Evolutionary conservation across 2,797 vertebrate species (phyloP), one percentile per base, ranked within the genome.

Genomic region (Tauraco hartlaubi): DNA sequence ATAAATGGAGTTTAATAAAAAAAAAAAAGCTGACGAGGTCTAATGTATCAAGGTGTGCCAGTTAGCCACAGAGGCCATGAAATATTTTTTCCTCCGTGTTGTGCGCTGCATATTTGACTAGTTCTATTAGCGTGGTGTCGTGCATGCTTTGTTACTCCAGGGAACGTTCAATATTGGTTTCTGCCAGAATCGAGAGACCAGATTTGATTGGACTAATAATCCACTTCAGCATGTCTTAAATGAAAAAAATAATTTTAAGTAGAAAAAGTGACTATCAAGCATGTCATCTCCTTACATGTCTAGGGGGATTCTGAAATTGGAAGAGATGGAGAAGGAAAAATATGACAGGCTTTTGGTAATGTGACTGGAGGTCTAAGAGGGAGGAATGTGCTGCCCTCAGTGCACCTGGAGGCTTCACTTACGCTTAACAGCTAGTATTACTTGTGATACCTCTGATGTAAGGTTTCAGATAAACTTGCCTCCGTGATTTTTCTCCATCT

Each of bases 131-230:
- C 11, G 43, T 90, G 67, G 51, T 0, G 0, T 62, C 14, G 18
- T 71, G 59, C 79, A 71, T 79, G 33, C 81, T 91, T 88, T 58
- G 6, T 91, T 91, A 72, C 81, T 83, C 11, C 41, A 33, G 62
- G 85, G 89, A 74, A 81, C 8, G 1, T 82, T 83, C 73, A 67
- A 5, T 95, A 66, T 39, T 81, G 78, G 79, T 78, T 80, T 75
- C 89, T 92, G 68, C 61, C 29, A 44, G 72, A 83, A 68, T 84
- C 9, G 12, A 73, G 75, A 23, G 39, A 86, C 39, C 7, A 41
- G 31, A 29, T 90, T 73, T 92, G 48, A 86, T 73, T 72, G 66
- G 73, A 58, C 55, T 94, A 90, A 88, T 84, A 87, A 91, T 79
- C 52, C 51, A 77, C 13, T 81, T 90, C 61, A 41, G 33, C 67